A percentile compares a stretch with the other conserved stretches of the same genome.
Evolutionary conservation across 2,888 invertebrate species (phyloP).

Genomic region (Drosophila demipolita): DNA sequence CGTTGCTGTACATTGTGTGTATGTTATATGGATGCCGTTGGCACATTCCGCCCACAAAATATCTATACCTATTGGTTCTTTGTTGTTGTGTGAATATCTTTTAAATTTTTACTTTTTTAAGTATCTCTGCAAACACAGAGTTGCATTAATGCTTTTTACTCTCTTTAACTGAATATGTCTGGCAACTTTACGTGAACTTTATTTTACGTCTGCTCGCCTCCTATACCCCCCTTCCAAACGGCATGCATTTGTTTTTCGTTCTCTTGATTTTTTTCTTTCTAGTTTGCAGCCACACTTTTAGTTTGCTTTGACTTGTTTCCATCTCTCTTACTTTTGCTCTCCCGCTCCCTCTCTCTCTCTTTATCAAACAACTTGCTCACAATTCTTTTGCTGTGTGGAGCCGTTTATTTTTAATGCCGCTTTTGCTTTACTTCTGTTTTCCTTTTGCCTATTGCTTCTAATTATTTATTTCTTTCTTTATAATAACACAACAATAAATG

Average conservation of each 20-base stretch:
- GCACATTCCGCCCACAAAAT: slow-evolving; percentile 1
- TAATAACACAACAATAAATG: slow-evolving; percentile 37
- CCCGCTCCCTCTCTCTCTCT: neutral
- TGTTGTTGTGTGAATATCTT: slow-evolving; percentile 3
- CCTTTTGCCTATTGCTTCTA: slow-evolving; percentile 48
- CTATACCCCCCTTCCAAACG: slow-evolving; percentile 8
- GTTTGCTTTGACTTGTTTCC: slow-evolving; percentile 9
- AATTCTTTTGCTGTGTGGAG: slow-evolving; percentile 13
- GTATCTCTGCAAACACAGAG: slow-evolving; percentile 7
- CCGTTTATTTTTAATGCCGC: slow-evolving; percentile 37
- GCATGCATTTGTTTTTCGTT: slow-evolving; percentile 42
- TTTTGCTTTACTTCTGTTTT: slow-evolving; percentile 42
- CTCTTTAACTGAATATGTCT: slow-evolving; percentile 15
- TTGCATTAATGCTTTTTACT: slow-evolving; percentile 7
- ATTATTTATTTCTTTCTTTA: slow-evolving; percentile 47
- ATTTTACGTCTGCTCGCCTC: slow-evolving; percentile 38
- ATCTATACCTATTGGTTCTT: slow-evolving; percentile 5
- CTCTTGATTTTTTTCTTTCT: slow-evolving; percentile 33
- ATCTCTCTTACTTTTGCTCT: slow-evolving; percentile 8
- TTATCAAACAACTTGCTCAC: neutral
- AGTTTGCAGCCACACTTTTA: slow-evolving; percentile 31
- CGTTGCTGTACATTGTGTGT: neutral
- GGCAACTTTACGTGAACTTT: slow-evolving; percentile 54
- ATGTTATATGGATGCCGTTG: neutral
- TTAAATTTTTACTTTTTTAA: neutral